Percentiles rank a stretch among this genome's conserved stretches.
Evolutionary conservation across 2,888 invertebrate genomes (phyloP).

Genomic region (Dermolepida albohirtum): DNA sequence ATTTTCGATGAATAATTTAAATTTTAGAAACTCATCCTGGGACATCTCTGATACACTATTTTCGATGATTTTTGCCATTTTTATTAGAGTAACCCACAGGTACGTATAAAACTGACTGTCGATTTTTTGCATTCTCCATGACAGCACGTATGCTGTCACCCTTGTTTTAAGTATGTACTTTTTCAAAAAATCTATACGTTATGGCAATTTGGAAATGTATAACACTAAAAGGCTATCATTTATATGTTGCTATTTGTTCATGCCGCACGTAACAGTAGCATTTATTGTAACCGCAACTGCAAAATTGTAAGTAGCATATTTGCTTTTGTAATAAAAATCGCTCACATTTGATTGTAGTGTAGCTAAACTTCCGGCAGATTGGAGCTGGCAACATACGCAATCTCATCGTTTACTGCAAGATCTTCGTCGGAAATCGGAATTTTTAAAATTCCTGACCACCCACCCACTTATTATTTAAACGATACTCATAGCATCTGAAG

Average conservation of each 20-base stretch:
- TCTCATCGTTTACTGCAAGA: constrained; percentile 6
- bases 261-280: not conserved
- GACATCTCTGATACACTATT: constrained; percentile 1
- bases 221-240: constrained; percentile 33
- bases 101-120: constrained; percentile 27
- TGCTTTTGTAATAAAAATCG: constrained; percentile 24
- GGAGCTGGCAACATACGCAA: not conserved
- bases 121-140: constrained; percentile 46
- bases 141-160: constrained; percentile 48
- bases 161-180: constrained; percentile 50
- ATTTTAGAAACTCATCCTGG: constrained; percentile 3
- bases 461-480: too few species aligned
- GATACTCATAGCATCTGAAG: too few species aligned
- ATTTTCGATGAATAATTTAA: not conserved
- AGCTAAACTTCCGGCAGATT: not conserved
- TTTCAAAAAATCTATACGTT: constrained; percentile 48
- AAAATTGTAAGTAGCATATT: constrained; percentile 13
- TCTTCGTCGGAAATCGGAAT: not conserved
- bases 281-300: constrained; percentile 2
- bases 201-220: constrained; percentile 36
- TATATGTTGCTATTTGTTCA: not conserved
- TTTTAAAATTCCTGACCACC: too few species aligned
- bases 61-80: not conserved
- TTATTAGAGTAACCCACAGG: constrained; percentile 13
- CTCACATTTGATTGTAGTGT: not conserved